phyloP scores from a whole-genome alignment of 2,888 invertebrate species.

The Acronicta psi region DNA sequence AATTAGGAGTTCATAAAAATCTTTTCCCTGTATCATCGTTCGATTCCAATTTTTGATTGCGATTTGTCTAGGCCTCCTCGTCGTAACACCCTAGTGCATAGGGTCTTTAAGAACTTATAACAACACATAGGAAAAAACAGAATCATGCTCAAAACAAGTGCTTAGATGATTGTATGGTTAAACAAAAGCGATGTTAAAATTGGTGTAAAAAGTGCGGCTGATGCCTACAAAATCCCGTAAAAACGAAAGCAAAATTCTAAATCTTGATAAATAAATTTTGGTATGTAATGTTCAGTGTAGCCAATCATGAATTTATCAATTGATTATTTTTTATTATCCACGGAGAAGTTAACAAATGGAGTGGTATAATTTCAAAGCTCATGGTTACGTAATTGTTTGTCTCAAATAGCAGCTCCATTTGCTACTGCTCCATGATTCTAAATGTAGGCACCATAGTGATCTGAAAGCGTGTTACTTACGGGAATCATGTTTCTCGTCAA shows the following conservation, averaged over 20 bases:
- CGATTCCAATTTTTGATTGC: too few species aligned
- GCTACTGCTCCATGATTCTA: constrained; percentile 1
- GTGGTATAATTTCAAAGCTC: neutral
- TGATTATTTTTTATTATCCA: constrained; percentile 6
- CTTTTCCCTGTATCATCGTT: too few species aligned
- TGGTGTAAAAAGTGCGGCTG: constrained; percentile 23
- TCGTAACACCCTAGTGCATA: too few species aligned
- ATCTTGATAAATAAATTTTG: neutral
- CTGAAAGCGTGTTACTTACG: constrained; percentile 73
- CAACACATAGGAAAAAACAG: constrained; percentile 2
- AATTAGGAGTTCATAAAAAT: too few species aligned
- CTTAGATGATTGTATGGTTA: constrained; percentile 19
- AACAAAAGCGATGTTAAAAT: constrained; percentile 27
- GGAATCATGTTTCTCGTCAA: constrained; percentile 86
- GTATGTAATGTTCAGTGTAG: constrained; percentile 3
- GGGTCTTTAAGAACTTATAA: constrained; percentile 2
- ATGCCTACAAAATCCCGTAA: constrained; percentile 19
- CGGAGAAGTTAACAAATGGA: constrained; percentile 15
- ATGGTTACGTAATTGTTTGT: neutral
- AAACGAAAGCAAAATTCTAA: constrained; percentile 6
- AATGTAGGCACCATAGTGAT: constrained; percentile 43
- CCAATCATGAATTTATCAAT: constrained; percentile 3
- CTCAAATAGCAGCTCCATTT: constrained; percentile 10
- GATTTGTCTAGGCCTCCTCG: too few species aligned
- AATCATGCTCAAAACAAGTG: constrained; percentile 9